Evolutionary conservation across 35 echinoderm and acorn worm genomes (phyloP).

Genomic region (Patiria miniata): DNA sequence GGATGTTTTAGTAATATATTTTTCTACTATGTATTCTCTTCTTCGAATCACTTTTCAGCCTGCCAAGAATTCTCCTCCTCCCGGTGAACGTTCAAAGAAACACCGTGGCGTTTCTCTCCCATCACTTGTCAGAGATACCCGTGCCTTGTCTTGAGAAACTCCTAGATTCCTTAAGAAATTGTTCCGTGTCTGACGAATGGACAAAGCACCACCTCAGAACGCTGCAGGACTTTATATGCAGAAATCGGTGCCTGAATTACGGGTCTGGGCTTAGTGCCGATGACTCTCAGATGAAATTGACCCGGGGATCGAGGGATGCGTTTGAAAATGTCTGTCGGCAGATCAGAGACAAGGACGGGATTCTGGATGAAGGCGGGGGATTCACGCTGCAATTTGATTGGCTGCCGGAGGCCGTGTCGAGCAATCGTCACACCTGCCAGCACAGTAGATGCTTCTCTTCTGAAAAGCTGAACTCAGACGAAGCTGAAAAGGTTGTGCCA

Average conservation of each 20-base stretch:
- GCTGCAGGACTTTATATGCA: conserved; percentile 14
- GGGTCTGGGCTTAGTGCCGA: background rate
- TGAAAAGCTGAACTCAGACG: background rate
- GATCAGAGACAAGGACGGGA: background rate
- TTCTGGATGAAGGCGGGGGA: background rate
- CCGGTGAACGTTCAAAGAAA: conserved; percentile 25
- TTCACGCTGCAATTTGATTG: conserved; percentile 21
- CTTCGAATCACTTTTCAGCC: background rate
- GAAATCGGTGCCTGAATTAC: background rate
- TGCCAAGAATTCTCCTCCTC: conserved; percentile 18
- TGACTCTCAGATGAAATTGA: background rate
- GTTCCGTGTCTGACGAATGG: conserved; percentile 19
- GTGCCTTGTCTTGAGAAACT: conserved; percentile 27
- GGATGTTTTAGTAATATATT: background rate
- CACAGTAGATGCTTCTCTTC: background rate
- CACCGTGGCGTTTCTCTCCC: conserved; percentile 1
- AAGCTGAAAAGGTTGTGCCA: too few species aligned
- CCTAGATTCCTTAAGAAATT: background rate
- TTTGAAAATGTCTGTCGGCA: conserved; percentile 1
- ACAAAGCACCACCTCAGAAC: conserved; percentile 5
- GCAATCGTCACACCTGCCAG: background rate
- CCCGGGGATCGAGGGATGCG: background rate
- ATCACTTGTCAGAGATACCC: conserved; percentile 38
- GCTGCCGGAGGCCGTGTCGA: background rate
- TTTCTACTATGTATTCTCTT: background rate